These are phyloP conservation scores for Synodontis membranacea DNA, from an alignment of 2,113 vertebrate genomes.

Conservation along the genomic window DNA sequence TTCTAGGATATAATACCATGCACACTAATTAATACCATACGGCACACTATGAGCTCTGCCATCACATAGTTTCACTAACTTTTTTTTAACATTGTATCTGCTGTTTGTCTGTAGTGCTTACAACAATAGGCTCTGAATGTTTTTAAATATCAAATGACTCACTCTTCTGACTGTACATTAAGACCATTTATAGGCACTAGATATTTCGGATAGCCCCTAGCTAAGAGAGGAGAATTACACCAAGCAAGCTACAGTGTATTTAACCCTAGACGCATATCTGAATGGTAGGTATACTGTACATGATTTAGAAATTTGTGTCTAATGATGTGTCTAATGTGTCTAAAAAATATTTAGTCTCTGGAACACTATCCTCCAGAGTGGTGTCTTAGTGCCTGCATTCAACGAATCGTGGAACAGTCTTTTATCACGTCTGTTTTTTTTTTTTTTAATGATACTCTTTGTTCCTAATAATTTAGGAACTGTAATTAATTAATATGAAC, in stretches of 20 bases:
- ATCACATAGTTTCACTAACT: background rate
- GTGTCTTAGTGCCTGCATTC: background rate
- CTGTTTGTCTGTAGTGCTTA: background rate
- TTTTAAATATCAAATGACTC: background rate
- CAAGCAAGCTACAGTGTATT: background rate
- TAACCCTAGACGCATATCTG: background rate
- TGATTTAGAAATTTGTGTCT: background rate
- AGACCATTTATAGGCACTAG: background rate
- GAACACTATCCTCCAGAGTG: background rate
- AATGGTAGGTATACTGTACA: background rate
- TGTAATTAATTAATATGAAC: background rate
- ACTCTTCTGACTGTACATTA: background rate
- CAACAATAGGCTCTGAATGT: background rate
- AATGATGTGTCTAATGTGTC: background rate
- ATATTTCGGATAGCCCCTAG: background rate
- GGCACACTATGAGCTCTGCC: background rate
- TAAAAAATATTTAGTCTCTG: background rate
- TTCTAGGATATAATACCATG: background rate
- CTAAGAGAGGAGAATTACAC: background rate
- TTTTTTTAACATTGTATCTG: background rate
- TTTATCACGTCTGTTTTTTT: background rate
- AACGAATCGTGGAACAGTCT: background rate
- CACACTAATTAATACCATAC: no score
- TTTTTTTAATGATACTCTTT: background rate
- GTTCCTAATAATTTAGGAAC: background rate